A percentile compares a stretch with the other conserved stretches of the same genome.
Conservation (phyloP, 2,797 vertebrate genomes). For the Cossypha niveicapilla region DNA sequence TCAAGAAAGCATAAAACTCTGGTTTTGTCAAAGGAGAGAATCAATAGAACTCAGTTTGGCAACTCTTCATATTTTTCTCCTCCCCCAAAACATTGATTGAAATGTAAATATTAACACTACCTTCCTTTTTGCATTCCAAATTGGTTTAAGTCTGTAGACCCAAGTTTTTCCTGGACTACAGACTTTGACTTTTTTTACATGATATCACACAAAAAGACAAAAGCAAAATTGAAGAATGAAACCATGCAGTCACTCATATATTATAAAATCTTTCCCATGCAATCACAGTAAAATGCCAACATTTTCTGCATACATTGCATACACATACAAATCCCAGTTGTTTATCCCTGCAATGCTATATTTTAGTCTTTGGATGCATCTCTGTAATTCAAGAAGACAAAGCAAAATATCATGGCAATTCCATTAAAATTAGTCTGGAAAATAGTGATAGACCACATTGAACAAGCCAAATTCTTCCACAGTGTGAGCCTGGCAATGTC, state of each 20-base stretch:
- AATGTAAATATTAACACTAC: not conserved
- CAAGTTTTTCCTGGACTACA: not conserved
- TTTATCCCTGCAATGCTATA: not conserved
- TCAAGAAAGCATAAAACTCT: accelerated
- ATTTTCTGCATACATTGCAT: not conserved
- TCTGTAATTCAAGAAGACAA: not conserved
- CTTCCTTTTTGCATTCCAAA: not conserved
- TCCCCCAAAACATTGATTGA: not conserved
- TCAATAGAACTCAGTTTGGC: not conserved
- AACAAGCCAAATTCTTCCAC: not conserved
- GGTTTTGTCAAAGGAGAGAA: not conserved
- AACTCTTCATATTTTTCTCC: not conserved
- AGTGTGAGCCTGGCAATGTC: not conserved
- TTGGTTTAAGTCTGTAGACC: not conserved
- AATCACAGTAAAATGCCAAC: not conserved
- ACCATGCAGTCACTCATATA: not conserved
- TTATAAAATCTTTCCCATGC: not conserved
- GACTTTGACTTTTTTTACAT: not conserved
- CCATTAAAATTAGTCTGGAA: not conserved
- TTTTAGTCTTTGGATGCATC: not conserved
- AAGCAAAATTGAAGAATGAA: not conserved
- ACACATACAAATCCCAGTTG: not conserved
- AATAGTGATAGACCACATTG: not conserved
- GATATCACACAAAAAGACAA: not conserved
- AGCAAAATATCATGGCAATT: not conserved